Conservation (phyloP, 2,888 invertebrate species). For the Reticulitermes lucifugus region DNA sequence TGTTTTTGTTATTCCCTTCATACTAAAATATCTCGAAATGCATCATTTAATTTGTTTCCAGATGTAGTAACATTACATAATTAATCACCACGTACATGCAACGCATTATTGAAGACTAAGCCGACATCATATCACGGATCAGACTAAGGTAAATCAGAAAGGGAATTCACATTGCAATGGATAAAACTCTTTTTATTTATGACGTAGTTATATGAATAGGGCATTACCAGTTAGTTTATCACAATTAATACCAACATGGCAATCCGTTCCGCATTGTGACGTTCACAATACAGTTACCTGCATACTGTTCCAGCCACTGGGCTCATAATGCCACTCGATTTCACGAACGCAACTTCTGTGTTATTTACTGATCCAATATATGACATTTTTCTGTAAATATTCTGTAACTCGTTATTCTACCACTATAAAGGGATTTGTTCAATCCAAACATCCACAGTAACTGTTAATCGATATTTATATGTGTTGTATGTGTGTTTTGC, state of each 20-base stretch:
- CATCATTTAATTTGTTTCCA: too few species aligned
- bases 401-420: background rate
- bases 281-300: too few species aligned
- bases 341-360: background rate
- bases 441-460: background rate
- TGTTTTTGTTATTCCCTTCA: too few species aligned
- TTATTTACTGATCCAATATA: background rate
- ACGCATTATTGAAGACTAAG: too few species aligned
- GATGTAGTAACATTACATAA: too few species aligned
- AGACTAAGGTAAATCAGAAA: background rate
- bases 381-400: background rate
- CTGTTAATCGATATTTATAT: slow-evolving; percentile 15
- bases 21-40: too few species aligned
- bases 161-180: background rate
- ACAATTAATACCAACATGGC: background rate
- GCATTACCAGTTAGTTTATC: background rate
- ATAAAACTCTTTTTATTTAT: background rate
- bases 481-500: background rate
- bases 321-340: background rate
- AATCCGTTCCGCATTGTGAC: background rate
- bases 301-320: too few species aligned
- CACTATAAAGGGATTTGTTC: slow-evolving; percentile 7
- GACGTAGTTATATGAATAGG: background rate
- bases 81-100: too few species aligned
- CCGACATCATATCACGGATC: background rate